These are phyloP conservation scores for Eupithecia tripunctaria DNA, from an alignment of 2,888 invertebrate species.

Conservation along the genomic window DNA sequence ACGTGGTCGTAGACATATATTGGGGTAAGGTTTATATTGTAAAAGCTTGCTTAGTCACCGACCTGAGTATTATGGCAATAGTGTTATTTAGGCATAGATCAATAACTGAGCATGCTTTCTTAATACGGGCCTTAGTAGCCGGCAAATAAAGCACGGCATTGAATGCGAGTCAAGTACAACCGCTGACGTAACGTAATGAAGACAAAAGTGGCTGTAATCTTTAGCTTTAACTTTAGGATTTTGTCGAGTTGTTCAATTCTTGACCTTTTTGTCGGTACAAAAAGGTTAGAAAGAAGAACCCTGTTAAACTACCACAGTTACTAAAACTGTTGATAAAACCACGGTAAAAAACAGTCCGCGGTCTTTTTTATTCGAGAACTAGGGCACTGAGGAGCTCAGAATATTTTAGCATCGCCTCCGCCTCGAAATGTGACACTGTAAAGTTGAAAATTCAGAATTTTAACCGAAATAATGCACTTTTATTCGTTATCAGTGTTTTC, in stretches of 20 bases:
- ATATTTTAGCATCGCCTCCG: constrained; percentile 47
- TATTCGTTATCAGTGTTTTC: not conserved
- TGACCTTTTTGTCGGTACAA: too few species aligned
- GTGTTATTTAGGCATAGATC: too few species aligned
- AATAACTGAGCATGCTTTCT: too few species aligned
- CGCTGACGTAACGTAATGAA: too few species aligned
- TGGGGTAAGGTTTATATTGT: constrained; percentile 32
- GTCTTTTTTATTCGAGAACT: constrained; percentile 41
- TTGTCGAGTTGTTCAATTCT: not conserved
- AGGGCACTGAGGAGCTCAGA: constrained; percentile 51
- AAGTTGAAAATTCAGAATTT: not conserved
- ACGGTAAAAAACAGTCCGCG: not conserved
- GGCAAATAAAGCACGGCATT: constrained; percentile 59
- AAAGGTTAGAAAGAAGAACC: not conserved
- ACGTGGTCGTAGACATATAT: constrained; percentile 56
- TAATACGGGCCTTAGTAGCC: constrained; percentile 23
- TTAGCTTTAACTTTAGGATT: not conserved
- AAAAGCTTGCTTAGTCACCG: too few species aligned
- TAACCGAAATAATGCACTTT: not conserved
- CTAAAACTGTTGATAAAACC: not conserved
- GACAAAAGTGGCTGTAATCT: too few species aligned
- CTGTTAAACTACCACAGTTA: not conserved
- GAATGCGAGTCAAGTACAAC: constrained; percentile 59
- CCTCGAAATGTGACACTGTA: constrained; percentile 14
- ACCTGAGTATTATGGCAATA: too few species aligned